These are phyloP conservation scores for Drosophila anomalipes DNA, from an alignment of 2,888 invertebrate genomes.

Conservation along the genomic window DNA sequence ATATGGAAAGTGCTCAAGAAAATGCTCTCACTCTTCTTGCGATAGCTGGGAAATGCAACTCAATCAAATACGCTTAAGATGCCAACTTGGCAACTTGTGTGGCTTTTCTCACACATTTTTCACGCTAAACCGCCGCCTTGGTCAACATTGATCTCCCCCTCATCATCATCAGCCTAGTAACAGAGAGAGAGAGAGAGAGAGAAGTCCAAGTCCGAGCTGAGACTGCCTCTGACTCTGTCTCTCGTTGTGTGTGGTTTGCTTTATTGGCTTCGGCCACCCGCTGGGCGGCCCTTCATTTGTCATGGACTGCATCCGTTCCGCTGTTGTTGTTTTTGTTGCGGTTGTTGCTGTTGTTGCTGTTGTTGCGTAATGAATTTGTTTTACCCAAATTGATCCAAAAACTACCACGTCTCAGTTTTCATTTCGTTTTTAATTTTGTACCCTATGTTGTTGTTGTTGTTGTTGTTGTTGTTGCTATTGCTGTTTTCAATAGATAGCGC, in stretches of 20 bases:
- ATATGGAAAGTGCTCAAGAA: slow-evolving; percentile 41
- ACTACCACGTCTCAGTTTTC: slow-evolving; percentile 58
- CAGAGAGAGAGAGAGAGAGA: background rate
- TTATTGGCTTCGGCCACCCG: slow-evolving; percentile 57
- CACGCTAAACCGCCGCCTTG: slow-evolving; percentile 57
- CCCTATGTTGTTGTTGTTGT: slow-evolving; percentile 8
- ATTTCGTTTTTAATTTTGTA: slow-evolving; percentile 28
- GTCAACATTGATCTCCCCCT: background rate
- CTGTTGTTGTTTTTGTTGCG: slow-evolving; percentile 17
- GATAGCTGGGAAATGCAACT: slow-evolving; percentile 73
- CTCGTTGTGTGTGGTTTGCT: slow-evolving; percentile 59
- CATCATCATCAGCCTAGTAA: background rate
- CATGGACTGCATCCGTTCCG: slow-evolving; percentile 59
- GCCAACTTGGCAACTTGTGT: slow-evolving; percentile 66
- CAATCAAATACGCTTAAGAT: slow-evolving; percentile 64
- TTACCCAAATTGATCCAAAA: slow-evolving; percentile 60
- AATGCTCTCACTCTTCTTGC: background rate
- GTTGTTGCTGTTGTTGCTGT: slow-evolving; percentile 19
- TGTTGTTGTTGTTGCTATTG: slow-evolving; percentile 8
- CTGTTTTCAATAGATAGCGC: slow-evolving; percentile 22
- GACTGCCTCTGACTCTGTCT: slow-evolving; percentile 2
- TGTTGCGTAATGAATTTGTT: slow-evolving; percentile 74
- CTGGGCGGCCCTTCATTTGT: slow-evolving; percentile 72
- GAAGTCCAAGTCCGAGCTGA: slow-evolving; percentile 19
- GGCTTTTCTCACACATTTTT: slow-evolving; percentile 78